phyloP scores from a whole-genome alignment of 2,113 vertebrate species.

The Sturnira hondurensis region DNA sequence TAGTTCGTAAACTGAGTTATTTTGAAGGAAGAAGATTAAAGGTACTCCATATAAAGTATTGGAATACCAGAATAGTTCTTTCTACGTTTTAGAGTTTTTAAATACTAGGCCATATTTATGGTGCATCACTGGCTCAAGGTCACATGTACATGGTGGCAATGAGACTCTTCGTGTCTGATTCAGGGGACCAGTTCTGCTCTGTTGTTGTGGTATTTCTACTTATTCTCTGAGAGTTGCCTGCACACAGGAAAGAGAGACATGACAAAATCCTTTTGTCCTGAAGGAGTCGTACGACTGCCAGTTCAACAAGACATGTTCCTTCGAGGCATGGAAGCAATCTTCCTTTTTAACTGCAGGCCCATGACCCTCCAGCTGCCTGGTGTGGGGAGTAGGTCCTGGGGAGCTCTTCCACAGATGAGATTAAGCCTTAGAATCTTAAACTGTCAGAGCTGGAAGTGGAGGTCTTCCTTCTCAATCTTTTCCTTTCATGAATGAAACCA shows the following conservation, averaged over 20 bases:
- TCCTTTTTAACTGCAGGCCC: neutral
- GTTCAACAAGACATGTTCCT: neutral
- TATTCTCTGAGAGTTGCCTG: neutral
- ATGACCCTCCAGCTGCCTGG: neutral
- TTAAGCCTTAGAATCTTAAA: neutral
- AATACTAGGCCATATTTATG: neutral
- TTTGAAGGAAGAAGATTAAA: neutral
- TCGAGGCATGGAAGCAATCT: neutral
- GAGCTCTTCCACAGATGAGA: neutral
- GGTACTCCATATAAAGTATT: neutral
- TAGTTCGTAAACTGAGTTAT: conserved; percentile 1
- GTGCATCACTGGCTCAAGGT: neutral
- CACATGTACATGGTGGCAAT: accelerated
- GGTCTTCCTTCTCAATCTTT: neutral
- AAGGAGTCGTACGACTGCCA: neutral
- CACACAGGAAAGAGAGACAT: neutral
- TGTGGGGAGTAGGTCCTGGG: neutral
- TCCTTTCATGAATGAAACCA: neutral
- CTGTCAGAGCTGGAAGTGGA: neutral
- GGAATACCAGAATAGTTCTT: neutral
- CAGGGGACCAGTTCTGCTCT: neutral
- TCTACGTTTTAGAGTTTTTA: neutral
- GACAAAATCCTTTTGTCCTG: neutral
- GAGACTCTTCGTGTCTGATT: neutral
- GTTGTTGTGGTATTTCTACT: neutral